Conservation (phyloP, 1,140 invertebrate species). For the Ectropis grisescens region DNA sequence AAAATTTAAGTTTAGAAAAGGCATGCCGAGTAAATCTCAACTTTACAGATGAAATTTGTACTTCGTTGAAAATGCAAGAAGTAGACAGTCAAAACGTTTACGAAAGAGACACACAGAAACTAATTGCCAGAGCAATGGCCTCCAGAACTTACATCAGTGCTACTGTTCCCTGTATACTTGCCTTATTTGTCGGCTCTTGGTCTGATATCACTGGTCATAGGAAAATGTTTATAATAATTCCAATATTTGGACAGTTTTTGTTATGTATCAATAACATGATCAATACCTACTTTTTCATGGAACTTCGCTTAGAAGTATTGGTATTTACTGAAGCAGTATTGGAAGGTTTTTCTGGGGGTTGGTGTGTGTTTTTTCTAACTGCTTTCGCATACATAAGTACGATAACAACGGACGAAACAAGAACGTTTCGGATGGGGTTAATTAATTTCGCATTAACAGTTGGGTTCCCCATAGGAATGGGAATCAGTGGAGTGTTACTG, state of each 20-base stretch:
- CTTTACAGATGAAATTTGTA: constrained; percentile 43
- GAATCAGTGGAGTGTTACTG: constrained; percentile 48
- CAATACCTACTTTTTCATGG: constrained; percentile 61
- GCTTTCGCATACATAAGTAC: constrained; percentile 71
- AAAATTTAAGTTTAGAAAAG: constrained; percentile 51
- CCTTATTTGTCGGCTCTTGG: constrained; percentile 72
- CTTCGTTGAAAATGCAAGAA: constrained; percentile 32
- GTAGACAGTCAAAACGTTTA: constrained; percentile 31
- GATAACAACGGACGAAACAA: constrained; percentile 64
- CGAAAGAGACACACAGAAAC: constrained; percentile 37
- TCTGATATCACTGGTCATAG: constrained; percentile 69
- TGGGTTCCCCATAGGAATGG: constrained; percentile 61
- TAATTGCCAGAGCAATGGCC: constrained; percentile 28
- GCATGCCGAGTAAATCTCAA: constrained; percentile 54
- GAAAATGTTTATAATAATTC: constrained; percentile 68
- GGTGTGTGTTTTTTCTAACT: constrained; percentile 65
- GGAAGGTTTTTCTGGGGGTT: constrained; percentile 65
- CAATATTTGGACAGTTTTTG: constrained; percentile 41
- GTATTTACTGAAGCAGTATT: constrained; percentile 61
- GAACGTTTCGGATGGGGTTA: constrained; percentile 70
- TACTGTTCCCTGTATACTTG: constrained; percentile 69
- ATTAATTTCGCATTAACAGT: constrained; percentile 67
- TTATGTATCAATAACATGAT: constrained; percentile 58
- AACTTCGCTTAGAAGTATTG: constrained; percentile 56
- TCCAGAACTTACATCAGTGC: constrained; percentile 42